Evolutionary conservation across 2,113 vertebrate genomes (phyloP).

Genomic region (Syngnathus typhle): DNA sequence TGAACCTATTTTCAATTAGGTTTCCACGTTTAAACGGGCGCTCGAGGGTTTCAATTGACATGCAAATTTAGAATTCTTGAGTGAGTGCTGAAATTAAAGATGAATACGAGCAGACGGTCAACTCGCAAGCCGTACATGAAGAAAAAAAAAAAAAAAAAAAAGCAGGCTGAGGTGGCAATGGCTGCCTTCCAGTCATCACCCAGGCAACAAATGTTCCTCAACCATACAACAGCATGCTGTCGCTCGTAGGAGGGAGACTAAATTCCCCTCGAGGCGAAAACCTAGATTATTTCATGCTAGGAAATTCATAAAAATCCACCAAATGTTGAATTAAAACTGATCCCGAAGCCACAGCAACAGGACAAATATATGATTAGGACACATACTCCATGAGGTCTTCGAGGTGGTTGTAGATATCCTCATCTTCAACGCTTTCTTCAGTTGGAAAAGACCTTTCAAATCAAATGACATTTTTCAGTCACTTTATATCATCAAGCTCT

Average conservation of each 20-base stretch:
- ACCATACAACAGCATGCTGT: conserved; percentile 4
- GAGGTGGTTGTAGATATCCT: conserved; percentile 91
- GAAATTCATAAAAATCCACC: background rate
- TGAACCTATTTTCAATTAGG: background rate
- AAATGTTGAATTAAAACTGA: background rate
- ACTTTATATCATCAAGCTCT: background rate
- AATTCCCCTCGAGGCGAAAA: background rate
- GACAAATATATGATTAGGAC: background rate
- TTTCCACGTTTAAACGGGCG: too few species aligned
- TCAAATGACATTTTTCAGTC: conserved; percentile 3
- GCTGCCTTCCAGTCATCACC: conserved; percentile 33
- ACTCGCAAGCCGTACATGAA: conserved; percentile 14
- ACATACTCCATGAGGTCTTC: conserved; percentile 95
- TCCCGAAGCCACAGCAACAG: background rate
- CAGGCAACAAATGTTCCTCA: conserved; percentile 26
- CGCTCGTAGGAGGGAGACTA: background rate
- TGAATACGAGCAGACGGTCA: conserved; percentile 4
- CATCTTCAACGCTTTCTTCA: conserved; percentile 85
- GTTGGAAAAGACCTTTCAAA: conserved; percentile 83
- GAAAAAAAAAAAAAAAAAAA: background rate
- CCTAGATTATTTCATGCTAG: background rate
- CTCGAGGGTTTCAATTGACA: background rate
- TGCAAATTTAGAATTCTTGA: background rate
- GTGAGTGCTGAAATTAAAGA: background rate
- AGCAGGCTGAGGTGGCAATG: background rate